Evolutionary conservation across 2,113 vertebrate species (phyloP).

Genomic region (Pollimyrus isidori): DNA sequence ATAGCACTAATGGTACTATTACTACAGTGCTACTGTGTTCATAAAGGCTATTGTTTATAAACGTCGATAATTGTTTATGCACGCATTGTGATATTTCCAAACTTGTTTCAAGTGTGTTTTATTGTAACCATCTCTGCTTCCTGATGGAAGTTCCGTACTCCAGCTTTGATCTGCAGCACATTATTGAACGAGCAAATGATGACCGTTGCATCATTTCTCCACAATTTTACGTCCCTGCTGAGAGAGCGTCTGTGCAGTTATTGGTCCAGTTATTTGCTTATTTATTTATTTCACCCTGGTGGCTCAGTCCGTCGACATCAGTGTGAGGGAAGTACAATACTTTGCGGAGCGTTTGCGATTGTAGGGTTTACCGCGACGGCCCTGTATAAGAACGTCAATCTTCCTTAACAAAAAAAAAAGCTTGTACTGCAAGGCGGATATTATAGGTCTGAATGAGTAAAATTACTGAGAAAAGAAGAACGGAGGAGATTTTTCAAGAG

Average conservation of each 20-base stretch:
- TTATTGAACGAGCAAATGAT: constrained; percentile 9
- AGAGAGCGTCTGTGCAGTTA: constrained; percentile 8
- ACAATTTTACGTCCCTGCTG: not conserved
- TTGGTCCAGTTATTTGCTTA: constrained; percentile 4
- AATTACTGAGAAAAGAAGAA: not conserved
- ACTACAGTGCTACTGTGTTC: not conserved
- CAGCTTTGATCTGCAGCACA: not conserved
- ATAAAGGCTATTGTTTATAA: not conserved
- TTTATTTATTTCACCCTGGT: constrained; percentile 3
- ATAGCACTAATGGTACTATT: not conserved
- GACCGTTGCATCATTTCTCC: not conserved
- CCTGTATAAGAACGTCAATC: not conserved
- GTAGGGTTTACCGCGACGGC: not conserved
- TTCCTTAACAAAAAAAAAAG: not conserved
- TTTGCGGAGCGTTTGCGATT: not conserved
- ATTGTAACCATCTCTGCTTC: not conserved
- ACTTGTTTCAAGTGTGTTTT: not conserved
- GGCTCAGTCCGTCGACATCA: not conserved
- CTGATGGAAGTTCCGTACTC: not conserved
- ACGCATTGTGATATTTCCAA: not conserved
- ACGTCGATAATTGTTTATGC: not conserved
- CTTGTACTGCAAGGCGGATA: not conserved
- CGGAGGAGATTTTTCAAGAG: not conserved
- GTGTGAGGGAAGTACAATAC: not conserved
- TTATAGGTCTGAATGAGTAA: not conserved